Evolutionary conservation across 92 coral and sea anemone species (phyloP).

Genomic region (Scolanthus callimorphus): DNA sequence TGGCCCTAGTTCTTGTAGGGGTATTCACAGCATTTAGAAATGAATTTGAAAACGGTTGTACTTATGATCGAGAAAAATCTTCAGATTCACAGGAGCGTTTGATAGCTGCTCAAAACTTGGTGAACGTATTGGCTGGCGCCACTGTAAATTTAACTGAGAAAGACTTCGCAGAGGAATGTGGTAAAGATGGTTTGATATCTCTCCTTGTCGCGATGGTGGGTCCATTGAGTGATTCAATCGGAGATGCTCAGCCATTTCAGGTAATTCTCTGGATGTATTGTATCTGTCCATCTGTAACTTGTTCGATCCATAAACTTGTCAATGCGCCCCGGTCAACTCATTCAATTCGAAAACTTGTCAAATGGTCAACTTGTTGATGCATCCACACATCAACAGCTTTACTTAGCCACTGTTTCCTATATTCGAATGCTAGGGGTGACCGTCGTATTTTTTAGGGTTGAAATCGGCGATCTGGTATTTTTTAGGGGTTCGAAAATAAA

Average conservation of each 20-base stretch:
- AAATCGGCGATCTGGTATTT: too few relatives aligned
- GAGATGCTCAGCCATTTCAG: constrained; percentile 27
- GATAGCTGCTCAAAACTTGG: constrained; percentile 15
- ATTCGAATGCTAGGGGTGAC: too few relatives aligned
- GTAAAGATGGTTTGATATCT: constrained; percentile 32
- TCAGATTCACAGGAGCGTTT: neutral
- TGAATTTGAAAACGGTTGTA: neutral
- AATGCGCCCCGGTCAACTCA: too few relatives aligned
- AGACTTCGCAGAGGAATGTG: constrained; percentile 20
- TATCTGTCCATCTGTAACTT: neutral
- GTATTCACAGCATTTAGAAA: neutral
- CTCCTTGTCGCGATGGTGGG: constrained; percentile 27
- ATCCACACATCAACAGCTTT: too few relatives aligned
- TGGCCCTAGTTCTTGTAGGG: neutral
- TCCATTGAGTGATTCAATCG: constrained; percentile 33
- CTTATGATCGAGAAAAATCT: neutral
- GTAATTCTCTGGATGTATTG: too few relatives aligned
- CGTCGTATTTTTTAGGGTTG: too few relatives aligned
- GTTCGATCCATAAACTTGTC: neutral
- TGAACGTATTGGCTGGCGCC: constrained; percentile 21
- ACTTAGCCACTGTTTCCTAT: too few relatives aligned
- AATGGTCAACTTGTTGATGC: too few relatives aligned
- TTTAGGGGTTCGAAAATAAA: too few relatives aligned
- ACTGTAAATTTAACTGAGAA: constrained; percentile 19
- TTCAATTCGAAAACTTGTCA: too few relatives aligned